Conservation (phyloP, 2,888 invertebrate genomes). For the Tipula unca region DNA sequence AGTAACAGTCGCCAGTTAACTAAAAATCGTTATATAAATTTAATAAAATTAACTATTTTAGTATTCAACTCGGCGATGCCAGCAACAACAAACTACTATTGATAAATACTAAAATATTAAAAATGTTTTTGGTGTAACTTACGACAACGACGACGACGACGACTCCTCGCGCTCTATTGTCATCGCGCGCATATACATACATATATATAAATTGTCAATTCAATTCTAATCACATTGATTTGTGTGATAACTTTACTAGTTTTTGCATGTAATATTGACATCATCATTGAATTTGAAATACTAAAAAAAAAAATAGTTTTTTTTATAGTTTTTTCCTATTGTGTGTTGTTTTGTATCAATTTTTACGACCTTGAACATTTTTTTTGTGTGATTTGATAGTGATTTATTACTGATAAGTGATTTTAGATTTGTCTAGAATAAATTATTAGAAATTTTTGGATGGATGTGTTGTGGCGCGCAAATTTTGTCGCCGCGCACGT, state of each 20-base stretch:
- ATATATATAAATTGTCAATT: background rate
- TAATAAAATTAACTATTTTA: background rate
- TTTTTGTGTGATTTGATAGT: background rate
- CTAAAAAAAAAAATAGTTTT: background rate
- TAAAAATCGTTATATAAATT: background rate
- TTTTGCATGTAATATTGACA: background rate
- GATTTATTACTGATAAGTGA: background rate
- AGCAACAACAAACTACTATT: background rate
- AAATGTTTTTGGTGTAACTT: background rate
- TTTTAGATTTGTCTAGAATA: background rate
- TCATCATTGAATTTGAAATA: background rate
- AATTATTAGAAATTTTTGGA: background rate
- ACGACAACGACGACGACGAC: background rate
- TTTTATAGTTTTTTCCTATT: background rate
- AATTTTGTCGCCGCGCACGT: too few relatives aligned
- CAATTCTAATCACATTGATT: background rate
- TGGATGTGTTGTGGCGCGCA: too few relatives aligned
- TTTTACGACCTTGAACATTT: background rate
- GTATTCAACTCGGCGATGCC: background rate
- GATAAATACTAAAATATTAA: background rate
- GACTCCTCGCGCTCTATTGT: background rate
- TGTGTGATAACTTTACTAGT: constrained; percentile 14
- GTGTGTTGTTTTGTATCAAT: background rate
- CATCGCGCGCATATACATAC: background rate
- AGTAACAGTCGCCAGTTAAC: background rate